Conservation (phyloP, 1,140 invertebrate genomes). For the Philotrypesis tridentata region DNA sequence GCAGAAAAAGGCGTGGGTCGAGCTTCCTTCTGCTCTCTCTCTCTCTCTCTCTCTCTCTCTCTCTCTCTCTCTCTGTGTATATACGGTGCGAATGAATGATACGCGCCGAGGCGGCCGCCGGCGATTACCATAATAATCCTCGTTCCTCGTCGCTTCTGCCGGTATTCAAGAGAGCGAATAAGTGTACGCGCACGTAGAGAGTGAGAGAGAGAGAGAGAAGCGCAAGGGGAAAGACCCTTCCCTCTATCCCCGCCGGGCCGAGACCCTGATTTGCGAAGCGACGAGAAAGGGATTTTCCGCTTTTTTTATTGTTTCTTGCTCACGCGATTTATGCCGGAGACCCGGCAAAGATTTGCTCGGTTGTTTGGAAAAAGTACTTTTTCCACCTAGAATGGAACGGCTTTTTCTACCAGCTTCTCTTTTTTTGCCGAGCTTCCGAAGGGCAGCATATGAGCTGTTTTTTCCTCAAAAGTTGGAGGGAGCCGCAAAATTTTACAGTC, state of each 20-base stretch:
- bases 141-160: neutral
- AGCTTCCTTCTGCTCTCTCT: neutral
- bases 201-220: too few relatives aligned
- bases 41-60: too few relatives aligned
- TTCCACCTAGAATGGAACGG: neutral
- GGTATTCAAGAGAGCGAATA: slow-evolving; percentile 22
- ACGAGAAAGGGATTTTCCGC: slow-evolving; percentile 41
- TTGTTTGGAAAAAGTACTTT: slow-evolving; percentile 32
- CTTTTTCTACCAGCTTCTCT: neutral
- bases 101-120: neutral
- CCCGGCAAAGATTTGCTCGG: slow-evolving; percentile 31
- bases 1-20: slow-evolving; percentile 1
- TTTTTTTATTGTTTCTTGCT: slow-evolving; percentile 37
- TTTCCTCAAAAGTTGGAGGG: too few relatives aligned
- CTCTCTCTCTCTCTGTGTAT: too few relatives aligned
- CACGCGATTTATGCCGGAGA: slow-evolving; percentile 39
- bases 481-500: too few relatives aligned
- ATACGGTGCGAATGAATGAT: slow-evolving; percentile 34
- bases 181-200: neutral
- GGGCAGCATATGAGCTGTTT: too few relatives aligned
- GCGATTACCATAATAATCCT: slow-evolving; percentile 47
- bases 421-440: too few relatives aligned
- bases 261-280: slow-evolving; percentile 37
- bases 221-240: neutral
- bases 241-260: slow-evolving; percentile 18